These are phyloP conservation scores for Pogonus chalceus DNA, from an alignment of 1,140 invertebrate species.

Conservation along the genomic window DNA sequence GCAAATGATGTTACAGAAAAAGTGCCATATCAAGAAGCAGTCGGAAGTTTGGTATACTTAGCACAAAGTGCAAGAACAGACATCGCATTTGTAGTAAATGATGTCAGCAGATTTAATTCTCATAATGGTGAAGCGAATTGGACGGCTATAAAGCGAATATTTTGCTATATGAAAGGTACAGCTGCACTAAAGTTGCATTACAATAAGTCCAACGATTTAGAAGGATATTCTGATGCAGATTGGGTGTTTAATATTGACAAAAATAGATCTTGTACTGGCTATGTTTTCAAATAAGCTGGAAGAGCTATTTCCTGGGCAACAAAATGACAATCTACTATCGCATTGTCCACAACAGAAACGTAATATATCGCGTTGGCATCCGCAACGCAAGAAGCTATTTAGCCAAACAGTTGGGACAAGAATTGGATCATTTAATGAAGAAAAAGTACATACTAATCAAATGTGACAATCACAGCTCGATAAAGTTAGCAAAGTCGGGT, in stretches of 20 bases:
- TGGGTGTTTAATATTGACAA: conserved; percentile 22
- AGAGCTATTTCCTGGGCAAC: conserved; percentile 27
- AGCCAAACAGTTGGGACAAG: conserved; percentile 20
- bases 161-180: conserved; percentile 17
- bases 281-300: conserved; percentile 21
- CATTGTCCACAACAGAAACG: neutral
- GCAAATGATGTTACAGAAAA: neutral
- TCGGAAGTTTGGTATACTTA: conserved; percentile 10
- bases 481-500: neutral
- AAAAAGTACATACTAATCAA: neutral
- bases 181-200: conserved; percentile 10
- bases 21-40: conserved; percentile 10
- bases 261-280: conserved; percentile 22
- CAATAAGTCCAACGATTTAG: conserved; percentile 11
- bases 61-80: conserved; percentile 13
- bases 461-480: neutral
- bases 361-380: conserved; percentile 27
- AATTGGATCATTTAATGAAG: conserved; percentile 9
- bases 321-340: conserved; percentile 15
- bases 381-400: conserved; percentile 22
- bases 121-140: conserved; percentile 4
- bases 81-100: conserved; percentile 9
- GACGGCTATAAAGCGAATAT: neutral
- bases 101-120: conserved; percentile 13
- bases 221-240: conserved; percentile 21